These are phyloP conservation scores for Solenodon paradoxus DNA, from an alignment of 2,113 vertebrate genomes.

Conservation along the genomic window DNA sequence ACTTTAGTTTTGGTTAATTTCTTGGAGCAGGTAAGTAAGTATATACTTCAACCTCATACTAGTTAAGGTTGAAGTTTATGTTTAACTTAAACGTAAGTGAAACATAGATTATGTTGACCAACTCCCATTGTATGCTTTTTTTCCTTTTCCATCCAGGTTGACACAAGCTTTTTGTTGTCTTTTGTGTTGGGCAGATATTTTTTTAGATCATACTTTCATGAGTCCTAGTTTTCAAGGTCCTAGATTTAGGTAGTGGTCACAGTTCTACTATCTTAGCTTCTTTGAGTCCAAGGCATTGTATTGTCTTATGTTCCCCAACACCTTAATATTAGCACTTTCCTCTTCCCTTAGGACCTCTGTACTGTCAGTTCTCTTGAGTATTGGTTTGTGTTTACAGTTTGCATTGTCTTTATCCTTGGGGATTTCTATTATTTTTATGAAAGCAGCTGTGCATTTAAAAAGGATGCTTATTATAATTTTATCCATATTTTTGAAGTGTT, in stretches of 20 bases:
- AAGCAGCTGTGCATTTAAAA: neutral
- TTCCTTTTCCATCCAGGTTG: neutral
- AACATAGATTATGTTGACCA: neutral
- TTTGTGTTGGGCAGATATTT: neutral
- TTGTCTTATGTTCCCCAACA: neutral
- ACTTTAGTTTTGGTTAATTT: conserved; percentile 23
- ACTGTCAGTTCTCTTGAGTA: neutral
- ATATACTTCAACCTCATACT: neutral
- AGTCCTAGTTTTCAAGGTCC: neutral
- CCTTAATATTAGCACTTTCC: neutral
- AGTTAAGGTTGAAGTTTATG: too few species aligned
- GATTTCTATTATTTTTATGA: neutral
- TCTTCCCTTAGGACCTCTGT: neutral
- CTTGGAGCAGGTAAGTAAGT: neutral
- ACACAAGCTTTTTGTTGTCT: neutral
- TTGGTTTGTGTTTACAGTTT: conserved; percentile 8
- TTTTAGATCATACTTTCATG: neutral
- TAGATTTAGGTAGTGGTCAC: neutral
- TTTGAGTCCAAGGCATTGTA: neutral
- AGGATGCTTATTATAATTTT: neutral
- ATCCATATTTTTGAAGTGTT: neutral
- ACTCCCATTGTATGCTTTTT: neutral
- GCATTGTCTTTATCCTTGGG: conserved; percentile 1
- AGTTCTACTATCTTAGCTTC: neutral
- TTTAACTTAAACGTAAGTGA: too few species aligned